A percentile compares a stretch with the other conserved stretches of the same genome.
Conservation (phyloP, 2,888 invertebrate genomes). For the Syritta pipiens region DNA sequence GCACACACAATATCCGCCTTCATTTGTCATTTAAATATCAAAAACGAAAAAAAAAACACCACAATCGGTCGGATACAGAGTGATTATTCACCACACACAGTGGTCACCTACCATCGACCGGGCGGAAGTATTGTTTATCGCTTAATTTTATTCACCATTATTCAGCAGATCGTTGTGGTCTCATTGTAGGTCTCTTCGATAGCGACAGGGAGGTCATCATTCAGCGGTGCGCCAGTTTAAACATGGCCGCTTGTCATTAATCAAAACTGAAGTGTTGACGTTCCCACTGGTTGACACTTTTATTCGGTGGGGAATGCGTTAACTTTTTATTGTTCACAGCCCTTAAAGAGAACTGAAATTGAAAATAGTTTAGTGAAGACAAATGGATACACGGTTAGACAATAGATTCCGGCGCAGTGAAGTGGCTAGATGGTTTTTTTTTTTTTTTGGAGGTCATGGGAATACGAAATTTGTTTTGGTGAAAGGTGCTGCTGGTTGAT, state of each 20-base stretch:
- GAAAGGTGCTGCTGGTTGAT: too few relatives aligned
- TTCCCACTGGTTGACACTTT: not conserved
- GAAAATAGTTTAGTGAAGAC: too few relatives aligned
- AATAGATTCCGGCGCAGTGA: too few relatives aligned
- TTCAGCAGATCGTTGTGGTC: not conserved
- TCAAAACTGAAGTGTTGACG: constrained; percentile 1
- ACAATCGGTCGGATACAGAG: not conserved
- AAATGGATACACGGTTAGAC: too few relatives aligned
- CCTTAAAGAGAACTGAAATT: too few relatives aligned
- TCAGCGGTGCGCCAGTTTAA: not conserved
- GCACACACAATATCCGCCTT: not conserved
- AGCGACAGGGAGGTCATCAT: not conserved
- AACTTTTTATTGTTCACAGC: not conserved
- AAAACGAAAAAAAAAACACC: too few relatives aligned
- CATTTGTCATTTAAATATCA: constrained; percentile 2
- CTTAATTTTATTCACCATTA: not conserved
- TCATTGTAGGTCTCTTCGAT: not conserved
- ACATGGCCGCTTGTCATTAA: not conserved
- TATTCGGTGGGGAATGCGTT: not conserved
- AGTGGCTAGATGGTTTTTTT: too few relatives aligned
- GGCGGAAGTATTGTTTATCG: not conserved
- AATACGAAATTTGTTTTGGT: too few relatives aligned
- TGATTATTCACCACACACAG: not conserved
- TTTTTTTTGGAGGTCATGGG: too few relatives aligned
- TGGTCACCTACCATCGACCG: not conserved